Base-by-base conservation (phyloP, 2,797 vertebrate genomes). In the Oophaga sylvatica region DNA sequence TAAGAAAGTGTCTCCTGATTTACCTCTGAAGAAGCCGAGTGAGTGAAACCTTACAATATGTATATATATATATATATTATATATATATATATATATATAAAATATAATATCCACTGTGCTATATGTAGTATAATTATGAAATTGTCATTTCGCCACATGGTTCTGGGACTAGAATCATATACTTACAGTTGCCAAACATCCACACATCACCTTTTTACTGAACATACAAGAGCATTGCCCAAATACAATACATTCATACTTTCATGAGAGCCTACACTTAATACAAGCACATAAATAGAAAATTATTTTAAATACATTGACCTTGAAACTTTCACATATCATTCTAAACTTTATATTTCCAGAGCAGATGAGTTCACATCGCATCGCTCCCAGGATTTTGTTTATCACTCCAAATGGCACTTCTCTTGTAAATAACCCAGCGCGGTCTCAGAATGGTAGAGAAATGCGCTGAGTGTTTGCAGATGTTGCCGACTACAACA, bases 401-500 rank as follows among this genome's bases (percentile, higher is more conserved):
- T 81, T 89, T 88, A 89, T 86, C 57, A 26, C 71, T 86, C 80
- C 73, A 80, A 80, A 83, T 86, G 84, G 88, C 84, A 83, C 63
- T 26, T 60, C 75, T 89, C 70, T 62, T 86, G 84, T 83, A 89
- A 86, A 89, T 86, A 86, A 78, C 63, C 77, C 35, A 81, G 56
- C 53, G 80, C 68, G 73, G 76, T 84, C 75, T 79, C 85, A 81
- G 81, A 78, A 79, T 84, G 87, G 78, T 77, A 68, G 70, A 35
- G 73, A 20, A 53, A 56, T 29, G 65, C 31, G 29, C 19, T 80
- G 75, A 83, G 65, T 56, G 76, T 79, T 41, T 87, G 80, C 88
- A 89, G 88, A 86, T 89, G 88, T 89, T 87, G n/a, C 80, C 60
- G 73, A 83, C n/a, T 82, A 62, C 53, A 83, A 86, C 88, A 86